phyloP scores from a whole-genome alignment of 2,888 invertebrate genomes.

The Andrena chrysosceles region DNA sequence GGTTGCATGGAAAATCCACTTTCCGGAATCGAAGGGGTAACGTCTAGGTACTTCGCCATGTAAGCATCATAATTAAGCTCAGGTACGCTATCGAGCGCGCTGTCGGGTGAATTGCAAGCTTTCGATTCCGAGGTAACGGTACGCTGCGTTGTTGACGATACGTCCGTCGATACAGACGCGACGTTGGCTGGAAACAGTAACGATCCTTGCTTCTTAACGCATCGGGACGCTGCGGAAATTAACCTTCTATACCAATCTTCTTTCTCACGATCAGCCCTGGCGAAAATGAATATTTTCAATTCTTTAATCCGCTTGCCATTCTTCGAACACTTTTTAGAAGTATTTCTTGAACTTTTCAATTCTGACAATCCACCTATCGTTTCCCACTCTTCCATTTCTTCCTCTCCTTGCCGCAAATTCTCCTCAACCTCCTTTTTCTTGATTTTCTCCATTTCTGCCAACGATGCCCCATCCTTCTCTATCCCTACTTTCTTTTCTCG shows the following conservation, averaged over 20 bases:
- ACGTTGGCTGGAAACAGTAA: conserved; percentile 57
- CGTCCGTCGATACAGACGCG: neutral
- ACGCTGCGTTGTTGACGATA: conserved; percentile 51
- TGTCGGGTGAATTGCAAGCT: conserved; percentile 65
- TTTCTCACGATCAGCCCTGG: conserved; percentile 95
- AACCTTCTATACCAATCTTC: conserved; percentile 92
- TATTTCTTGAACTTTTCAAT: conserved; percentile 82
- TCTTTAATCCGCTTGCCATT: conserved; percentile 76
- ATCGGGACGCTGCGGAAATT: conserved; percentile 78
- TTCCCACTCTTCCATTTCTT: conserved; percentile 22
- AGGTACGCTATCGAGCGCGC: conserved; percentile 73
- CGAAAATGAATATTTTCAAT: conserved; percentile 88
- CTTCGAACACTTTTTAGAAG: conserved; percentile 80
- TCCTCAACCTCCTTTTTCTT: neutral
- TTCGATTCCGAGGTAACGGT: conserved; percentile 74
- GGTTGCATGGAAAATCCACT: neutral
- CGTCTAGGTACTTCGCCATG: conserved; percentile 80
- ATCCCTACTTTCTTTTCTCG: neutral
- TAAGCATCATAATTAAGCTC: conserved; percentile 80
- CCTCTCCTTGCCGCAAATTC: conserved; percentile 5
- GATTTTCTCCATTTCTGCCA: neutral
- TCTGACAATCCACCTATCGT: neutral
- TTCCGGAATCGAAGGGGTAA: conserved; percentile 11
- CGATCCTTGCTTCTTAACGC: conserved; percentile 53
- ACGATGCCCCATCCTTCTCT: neutral